Evolutionary conservation across 2,113 vertebrate species (phyloP).

Genomic region (Coptodon bakossiorum): DNA sequence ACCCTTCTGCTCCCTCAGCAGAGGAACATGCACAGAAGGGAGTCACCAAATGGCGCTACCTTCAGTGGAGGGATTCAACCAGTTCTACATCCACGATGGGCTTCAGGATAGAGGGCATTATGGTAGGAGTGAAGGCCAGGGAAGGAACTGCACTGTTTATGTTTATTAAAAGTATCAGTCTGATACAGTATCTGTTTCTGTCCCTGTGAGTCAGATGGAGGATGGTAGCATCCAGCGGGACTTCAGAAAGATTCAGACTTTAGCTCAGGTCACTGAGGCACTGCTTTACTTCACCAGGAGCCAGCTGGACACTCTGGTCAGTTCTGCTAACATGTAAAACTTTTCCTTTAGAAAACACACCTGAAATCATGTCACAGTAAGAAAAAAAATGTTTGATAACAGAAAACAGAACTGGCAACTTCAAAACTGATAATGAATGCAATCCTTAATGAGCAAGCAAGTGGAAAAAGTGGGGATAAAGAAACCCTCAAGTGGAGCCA

Average conservation of each 20-base stretch:
- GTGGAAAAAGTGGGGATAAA: not conserved
- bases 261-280: conserved; percentile 62
- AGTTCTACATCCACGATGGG: conserved; percentile 74
- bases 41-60: conserved; percentile 76
- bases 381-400: not conserved
- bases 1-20: conserved; percentile 62
- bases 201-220: conserved; percentile 61
- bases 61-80: conserved; percentile 76
- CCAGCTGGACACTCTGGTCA: conserved; percentile 66
- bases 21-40: conserved; percentile 69
- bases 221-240: conserved; percentile 68
- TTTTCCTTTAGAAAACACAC: not conserved
- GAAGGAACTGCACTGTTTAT: not conserved
- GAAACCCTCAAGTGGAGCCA: not conserved
- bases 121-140: conserved; percentile 53
- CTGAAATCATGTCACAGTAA: not conserved
- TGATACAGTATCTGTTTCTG: not conserved
- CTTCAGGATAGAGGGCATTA: conserved; percentile 77
- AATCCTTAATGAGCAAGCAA: not conserved
- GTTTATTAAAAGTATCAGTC: not conserved
- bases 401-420: not conserved
- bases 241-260: conserved; percentile 66
- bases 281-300: conserved; percentile 70
- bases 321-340: not conserved
- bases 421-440: not conserved